Evolutionary conservation across 2,888 invertebrate species (phyloP).

Genomic region (Mantis religiosa): DNA sequence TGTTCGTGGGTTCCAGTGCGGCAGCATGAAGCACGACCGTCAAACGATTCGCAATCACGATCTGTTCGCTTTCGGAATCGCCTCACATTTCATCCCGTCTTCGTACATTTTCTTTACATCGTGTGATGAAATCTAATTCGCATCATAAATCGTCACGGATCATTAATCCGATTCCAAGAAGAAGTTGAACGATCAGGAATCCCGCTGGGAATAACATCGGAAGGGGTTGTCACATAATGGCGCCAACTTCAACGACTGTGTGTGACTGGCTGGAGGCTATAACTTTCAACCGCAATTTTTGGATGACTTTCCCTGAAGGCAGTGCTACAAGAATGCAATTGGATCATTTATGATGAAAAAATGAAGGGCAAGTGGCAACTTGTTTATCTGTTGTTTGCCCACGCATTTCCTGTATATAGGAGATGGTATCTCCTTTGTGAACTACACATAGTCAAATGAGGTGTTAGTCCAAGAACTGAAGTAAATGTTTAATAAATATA

Average conservation of each 20-base stretch:
- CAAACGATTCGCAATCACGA: background rate
- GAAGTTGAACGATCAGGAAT: background rate
- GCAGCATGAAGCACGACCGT: background rate
- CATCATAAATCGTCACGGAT: background rate
- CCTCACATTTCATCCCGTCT: background rate
- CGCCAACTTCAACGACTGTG: background rate
- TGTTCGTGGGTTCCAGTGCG: background rate
- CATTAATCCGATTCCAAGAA: background rate
- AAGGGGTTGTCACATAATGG: background rate
- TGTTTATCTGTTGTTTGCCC: too few species aligned
- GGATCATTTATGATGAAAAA: too few species aligned
- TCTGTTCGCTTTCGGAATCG: background rate
- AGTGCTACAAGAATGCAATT: too few species aligned
- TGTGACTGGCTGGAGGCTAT: too few species aligned
- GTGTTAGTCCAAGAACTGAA: too few species aligned
- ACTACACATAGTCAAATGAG: too few species aligned
- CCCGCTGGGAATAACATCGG: background rate
- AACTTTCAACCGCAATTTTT: too few species aligned
- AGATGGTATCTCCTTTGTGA: too few species aligned
- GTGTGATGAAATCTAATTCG: background rate
- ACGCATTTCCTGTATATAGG: too few species aligned
- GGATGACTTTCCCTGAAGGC: too few species aligned
- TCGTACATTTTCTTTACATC: background rate
- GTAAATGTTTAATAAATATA: too few species aligned
- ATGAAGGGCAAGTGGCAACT: too few species aligned